Evolutionary conservation across 2,113 vertebrate genomes (phyloP).

Genomic region (Physeter macrocephalus): DNA sequence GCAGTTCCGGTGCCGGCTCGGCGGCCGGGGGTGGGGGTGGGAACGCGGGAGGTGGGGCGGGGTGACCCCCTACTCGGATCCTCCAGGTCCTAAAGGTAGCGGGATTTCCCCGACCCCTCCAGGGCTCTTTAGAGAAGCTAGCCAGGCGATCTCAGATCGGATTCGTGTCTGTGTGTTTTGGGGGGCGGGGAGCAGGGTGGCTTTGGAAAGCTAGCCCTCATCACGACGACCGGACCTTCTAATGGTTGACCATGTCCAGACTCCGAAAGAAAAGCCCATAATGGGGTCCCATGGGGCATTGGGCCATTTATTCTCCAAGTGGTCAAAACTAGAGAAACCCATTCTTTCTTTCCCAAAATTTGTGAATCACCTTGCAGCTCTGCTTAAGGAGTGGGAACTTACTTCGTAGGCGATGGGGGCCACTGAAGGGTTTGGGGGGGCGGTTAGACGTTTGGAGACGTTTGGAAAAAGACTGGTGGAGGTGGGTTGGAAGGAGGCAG

Average conservation of each 20-base stretch:
- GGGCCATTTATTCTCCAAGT: background rate
- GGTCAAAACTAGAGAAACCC: background rate
- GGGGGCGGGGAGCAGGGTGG: background rate
- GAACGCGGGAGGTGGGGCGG: slow-evolving; percentile 44
- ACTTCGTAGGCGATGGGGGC: background rate
- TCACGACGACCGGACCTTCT: background rate
- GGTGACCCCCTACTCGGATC: slow-evolving; percentile 32
- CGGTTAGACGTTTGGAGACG: background rate
- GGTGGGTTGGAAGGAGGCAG: background rate
- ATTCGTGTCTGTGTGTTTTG: background rate
- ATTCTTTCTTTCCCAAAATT: background rate
- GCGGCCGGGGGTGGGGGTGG: slow-evolving; percentile 41
- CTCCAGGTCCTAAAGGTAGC: slow-evolving; percentile 68
- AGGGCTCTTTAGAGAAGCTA: background rate
- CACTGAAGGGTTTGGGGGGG: background rate
- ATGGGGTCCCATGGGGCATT: background rate
- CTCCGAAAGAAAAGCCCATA: background rate
- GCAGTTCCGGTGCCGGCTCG: slow-evolving; percentile 1
- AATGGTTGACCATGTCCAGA: background rate
- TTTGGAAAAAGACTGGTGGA: background rate
- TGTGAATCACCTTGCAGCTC: background rate
- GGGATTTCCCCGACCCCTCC: background rate
- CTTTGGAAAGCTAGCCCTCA: background rate
- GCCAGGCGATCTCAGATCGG: too few species aligned
- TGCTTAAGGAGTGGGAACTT: background rate